Evolutionary conservation across 2,113 vertebrate species (phyloP).

Genomic region (Lates calcarifer): DNA sequence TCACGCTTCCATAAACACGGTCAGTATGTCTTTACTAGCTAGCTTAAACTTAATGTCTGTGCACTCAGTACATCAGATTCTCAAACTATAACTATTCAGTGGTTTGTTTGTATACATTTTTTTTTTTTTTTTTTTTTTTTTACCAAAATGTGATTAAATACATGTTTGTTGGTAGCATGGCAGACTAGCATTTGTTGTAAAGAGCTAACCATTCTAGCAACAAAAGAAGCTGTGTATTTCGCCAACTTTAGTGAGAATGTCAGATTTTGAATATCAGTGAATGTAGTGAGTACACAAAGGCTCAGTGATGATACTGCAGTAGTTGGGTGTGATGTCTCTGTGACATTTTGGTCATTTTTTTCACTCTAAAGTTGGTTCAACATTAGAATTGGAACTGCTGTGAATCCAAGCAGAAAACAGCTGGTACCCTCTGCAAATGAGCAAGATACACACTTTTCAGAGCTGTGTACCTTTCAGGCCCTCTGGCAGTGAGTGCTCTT

Average conservation of each 20-base stretch:
- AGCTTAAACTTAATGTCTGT: too few species aligned
- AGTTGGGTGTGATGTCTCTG: background rate
- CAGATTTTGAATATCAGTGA: background rate
- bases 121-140: too few species aligned
- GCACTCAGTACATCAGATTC: too few species aligned
- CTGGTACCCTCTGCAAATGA: background rate
- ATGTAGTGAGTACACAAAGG: background rate
- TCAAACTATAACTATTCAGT: background rate
- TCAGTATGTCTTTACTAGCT: background rate
- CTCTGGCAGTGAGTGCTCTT: background rate
- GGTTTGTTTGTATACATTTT: background rate
- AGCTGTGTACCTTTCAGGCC: background rate
- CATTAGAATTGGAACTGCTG: background rate
- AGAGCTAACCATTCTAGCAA: too few species aligned
- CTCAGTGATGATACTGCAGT: background rate
- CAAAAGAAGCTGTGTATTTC: background rate
- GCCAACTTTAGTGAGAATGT: background rate
- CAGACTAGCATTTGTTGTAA: background rate
- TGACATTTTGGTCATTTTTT: background rate
- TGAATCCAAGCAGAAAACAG: slow-evolving; percentile 11
- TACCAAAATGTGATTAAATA: background rate
- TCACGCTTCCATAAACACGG: too few species aligned
- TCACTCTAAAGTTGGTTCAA: background rate
- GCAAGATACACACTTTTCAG: background rate
- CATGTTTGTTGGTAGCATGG: background rate